A percentile compares a stretch with the other conserved stretches of the same genome.
Conservation (phyloP, 1,140 invertebrate species). For the Lucilia cuprina region DNA sequence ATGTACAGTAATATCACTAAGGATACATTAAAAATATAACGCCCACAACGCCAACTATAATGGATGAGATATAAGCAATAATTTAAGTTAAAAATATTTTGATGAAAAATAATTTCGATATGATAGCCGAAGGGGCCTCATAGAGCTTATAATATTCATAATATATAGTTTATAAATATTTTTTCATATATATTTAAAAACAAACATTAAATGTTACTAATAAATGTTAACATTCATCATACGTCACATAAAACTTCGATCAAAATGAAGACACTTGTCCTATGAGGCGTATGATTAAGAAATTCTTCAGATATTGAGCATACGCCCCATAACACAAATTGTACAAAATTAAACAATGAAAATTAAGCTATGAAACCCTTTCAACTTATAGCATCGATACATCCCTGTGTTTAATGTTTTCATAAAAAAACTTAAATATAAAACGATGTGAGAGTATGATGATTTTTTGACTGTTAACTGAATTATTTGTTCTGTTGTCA, state of each 20-base stretch:
- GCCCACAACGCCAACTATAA: background rate
- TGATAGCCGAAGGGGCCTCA: background rate
- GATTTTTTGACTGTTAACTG: conserved; percentile 19
- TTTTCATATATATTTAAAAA: too few species aligned
- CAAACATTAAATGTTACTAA: too few species aligned
- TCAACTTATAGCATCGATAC: background rate
- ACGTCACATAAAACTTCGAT: too few species aligned
- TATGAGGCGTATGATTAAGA: background rate
- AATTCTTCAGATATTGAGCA: too few species aligned
- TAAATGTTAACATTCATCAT: too few species aligned
- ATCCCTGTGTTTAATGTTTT: background rate
- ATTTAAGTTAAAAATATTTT: background rate
- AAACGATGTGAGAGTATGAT: background rate
- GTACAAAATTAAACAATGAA: too few species aligned
- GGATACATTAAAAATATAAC: background rate
- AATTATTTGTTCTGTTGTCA: conserved; percentile 31
- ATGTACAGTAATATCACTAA: background rate
- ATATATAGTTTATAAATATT: too few species aligned
- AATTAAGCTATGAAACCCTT: background rate
- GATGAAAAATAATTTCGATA: background rate
- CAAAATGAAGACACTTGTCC: background rate
- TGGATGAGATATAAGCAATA: background rate
- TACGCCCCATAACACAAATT: too few species aligned
- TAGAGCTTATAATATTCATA: too few species aligned
- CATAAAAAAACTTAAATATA: background rate